Base-by-base conservation (phyloP, 1,140 invertebrate species). In the Trypoxylus dichotomus region DNA sequence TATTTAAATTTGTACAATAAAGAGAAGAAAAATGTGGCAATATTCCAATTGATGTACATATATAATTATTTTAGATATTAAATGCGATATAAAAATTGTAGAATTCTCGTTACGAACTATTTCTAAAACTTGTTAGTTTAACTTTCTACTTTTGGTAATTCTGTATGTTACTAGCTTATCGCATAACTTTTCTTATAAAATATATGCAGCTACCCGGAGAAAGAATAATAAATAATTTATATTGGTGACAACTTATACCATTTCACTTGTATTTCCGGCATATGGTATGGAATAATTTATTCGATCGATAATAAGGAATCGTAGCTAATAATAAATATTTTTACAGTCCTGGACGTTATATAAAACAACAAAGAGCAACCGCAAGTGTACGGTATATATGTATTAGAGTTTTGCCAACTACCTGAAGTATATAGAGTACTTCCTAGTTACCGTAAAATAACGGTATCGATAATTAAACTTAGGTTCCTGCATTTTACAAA, bases 381-480 rank as follows among this genome's bases (percentile, higher is more conserved):
- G 47, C 47, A 54, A 54, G 47, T 54, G 47, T 54, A 54, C 47
- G 47, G 47, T 54, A 54, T 19, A n/a, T 54, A 54, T 54, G 47
- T 54, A 54, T 54, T 54, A 54, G 32, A 37, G 47, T 54, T 54
- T 54, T 54, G 19, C 47, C 47, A 54, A 54, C 47, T 54, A 54
- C 47, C 47, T 54, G 47, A 54, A n/a, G 47, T 54, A 54, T 54
- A 54, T 54, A 54, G 47, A 54, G 47, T 54, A 54, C 47, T 54
- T 54, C 47, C 47, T 54, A 54, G 47, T 54, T 54, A 54, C 47
- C 47, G 47, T 54, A 54, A 54, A 54, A 54, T 54, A 54, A 54
- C 47, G 47, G 47, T 54, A 54, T 54, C 15, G 47, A 54, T 54
- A 54, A 54, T 54, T 54, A 54, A 54, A 54, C 47, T n/a, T 54